phyloP scores from a whole-genome alignment of 2,797 vertebrate species.

The Lerista edwardsae region DNA sequence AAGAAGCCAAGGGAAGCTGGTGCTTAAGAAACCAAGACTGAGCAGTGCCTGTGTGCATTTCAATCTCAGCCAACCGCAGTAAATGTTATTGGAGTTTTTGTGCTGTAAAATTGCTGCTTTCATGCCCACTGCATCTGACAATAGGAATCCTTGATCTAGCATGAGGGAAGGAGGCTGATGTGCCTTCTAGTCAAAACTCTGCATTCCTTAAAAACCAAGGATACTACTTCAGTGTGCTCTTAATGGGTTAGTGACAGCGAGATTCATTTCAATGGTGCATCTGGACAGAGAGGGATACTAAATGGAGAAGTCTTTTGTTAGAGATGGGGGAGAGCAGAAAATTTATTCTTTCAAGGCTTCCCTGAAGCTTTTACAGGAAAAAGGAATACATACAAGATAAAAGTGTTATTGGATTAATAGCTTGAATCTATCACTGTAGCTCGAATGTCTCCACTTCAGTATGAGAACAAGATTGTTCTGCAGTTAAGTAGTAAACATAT shows the following conservation, averaged over 20 bases:
- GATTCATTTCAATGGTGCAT: constrained; percentile 61
- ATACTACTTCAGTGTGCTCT: constrained; percentile 58
- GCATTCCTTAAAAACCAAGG: constrained; percentile 67
- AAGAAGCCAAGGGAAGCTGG: constrained; percentile 80
- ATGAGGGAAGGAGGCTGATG: constrained; percentile 65
- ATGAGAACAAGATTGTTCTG: constrained; percentile 17
- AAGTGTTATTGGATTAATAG: constrained; percentile 35
- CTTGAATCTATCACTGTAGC: constrained; percentile 23
- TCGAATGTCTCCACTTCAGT: constrained; percentile 34
- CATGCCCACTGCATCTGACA: constrained; percentile 86
- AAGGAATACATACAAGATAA: not conserved
- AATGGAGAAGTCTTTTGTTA: constrained; percentile 44
- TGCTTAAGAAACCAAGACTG: constrained; percentile 82
- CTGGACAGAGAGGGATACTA: constrained; percentile 54
- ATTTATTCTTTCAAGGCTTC: constrained; percentile 44
- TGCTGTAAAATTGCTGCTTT: constrained; percentile 90
- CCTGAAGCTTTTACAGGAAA: constrained; percentile 23
- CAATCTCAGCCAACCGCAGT: constrained; percentile 78
- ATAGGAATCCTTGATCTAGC: constrained; percentile 78
- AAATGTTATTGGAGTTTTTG: constrained; percentile 86
- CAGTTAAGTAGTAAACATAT: not conserved
- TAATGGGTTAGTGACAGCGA: constrained; percentile 73
- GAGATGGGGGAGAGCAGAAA: constrained; percentile 31
- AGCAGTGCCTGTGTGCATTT: constrained; percentile 78
- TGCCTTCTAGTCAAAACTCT: constrained; percentile 74